Base-by-base conservation (phyloP, 1,140 invertebrate species). In the Drosophila navojoa region DNA sequence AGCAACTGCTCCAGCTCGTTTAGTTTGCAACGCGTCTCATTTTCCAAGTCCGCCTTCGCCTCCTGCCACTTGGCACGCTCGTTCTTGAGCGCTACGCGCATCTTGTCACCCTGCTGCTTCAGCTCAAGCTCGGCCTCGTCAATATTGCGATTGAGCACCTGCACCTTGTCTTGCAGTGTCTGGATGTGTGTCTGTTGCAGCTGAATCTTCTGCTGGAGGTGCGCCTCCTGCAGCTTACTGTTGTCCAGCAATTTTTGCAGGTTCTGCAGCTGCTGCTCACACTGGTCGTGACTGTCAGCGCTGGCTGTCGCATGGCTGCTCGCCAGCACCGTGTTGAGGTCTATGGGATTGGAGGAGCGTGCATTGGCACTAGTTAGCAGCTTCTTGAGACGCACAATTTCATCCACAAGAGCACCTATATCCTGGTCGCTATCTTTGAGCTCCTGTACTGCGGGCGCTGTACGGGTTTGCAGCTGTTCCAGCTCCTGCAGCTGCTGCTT, bases 1-100 rank as follows among this genome's bases (percentile, higher is more conserved):
- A 97, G 91, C 81, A 97, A 95, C 53, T 95, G 94, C 81, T 97
- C 96, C 22, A 97, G 79, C 42, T 94, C 93, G 16, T 92, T 91
- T 1, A 95, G 91, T 85, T 94, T 93, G 57, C 93, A 93, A 77
- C 93, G 93, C 90, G 92, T 95, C 90, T 71, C 93, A 79, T 55
- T 93, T 76, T 95, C 94, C 4, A 93, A 76, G 25, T 93, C 92
- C 0, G 90, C 79, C 4, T 93, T 71, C n/a, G 94, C 93, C 53
- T 94, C 93, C 72, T 94, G 94, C 86, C 94, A 94, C 77, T 94
- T 94, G 11, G 93, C 90, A 68, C 93, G 92, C 76, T 96, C 95
- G 47, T 50, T 59, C 49, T 91, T 91, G n/a, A 92, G 58, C 54
- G 93, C 92, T 50, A 93, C 86, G 11, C 91, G 79, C 53, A 93